Conservation (phyloP, 2,113 vertebrate genomes). For the Leucosticte australis region DNA sequence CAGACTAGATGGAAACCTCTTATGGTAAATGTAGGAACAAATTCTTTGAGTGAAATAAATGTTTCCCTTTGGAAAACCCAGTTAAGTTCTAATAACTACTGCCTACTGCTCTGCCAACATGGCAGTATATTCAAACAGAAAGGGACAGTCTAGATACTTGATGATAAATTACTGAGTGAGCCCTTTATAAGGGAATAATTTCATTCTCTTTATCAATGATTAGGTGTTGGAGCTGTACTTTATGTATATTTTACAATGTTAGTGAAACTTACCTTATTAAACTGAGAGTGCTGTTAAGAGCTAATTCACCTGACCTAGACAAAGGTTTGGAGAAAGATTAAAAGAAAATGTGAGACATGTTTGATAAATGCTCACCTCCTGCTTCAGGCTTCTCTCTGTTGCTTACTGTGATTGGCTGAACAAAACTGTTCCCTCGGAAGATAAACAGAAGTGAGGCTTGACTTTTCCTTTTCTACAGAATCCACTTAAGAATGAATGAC, state of each 20-base stretch:
- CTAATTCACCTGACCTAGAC: background rate
- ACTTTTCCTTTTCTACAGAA: background rate
- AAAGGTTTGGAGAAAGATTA: background rate
- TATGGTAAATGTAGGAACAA: constrained; percentile 7
- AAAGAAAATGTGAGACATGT: fast-evolving
- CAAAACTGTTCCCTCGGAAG: background rate
- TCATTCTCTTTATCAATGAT: background rate
- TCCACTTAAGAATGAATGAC: background rate
- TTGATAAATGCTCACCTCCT: background rate
- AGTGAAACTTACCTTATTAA: background rate
- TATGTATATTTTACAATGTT: background rate
- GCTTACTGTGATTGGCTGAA: background rate
- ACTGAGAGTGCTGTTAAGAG: background rate
- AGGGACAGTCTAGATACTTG: background rate
- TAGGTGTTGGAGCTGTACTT: background rate
- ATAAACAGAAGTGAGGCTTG: background rate
- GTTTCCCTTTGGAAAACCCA: constrained; percentile 6
- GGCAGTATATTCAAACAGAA: background rate
- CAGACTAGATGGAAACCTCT: background rate
- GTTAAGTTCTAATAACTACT: background rate
- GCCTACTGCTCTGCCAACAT: background rate
- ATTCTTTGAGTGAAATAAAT: constrained; percentile 1
- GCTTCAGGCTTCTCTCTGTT: background rate
- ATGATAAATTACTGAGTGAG: background rate
- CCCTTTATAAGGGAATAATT: background rate